phyloP scores from a whole-genome alignment of 1,140 invertebrate species.

The Cyphomyrmex costatus region DNA sequence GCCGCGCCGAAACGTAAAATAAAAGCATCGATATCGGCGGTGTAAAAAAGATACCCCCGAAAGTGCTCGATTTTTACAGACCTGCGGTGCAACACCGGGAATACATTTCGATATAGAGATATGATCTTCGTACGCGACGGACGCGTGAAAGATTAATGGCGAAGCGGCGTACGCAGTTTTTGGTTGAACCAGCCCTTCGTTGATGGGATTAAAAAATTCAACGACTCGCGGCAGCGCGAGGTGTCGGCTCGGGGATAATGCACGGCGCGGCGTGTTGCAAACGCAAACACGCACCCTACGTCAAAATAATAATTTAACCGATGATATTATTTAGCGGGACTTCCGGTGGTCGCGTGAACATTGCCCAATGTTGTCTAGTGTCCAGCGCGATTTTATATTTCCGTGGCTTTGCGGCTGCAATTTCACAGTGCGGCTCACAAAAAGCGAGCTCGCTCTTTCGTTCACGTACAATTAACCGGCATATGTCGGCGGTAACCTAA shows the following conservation, averaged over 20 bases:
- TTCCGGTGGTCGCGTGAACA: slow-evolving; percentile 20
- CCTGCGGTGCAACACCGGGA: slow-evolving; percentile 41
- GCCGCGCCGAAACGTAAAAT: slow-evolving; percentile 30
- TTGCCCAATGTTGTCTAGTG: slow-evolving; percentile 19
- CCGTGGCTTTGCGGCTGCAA: slow-evolving; percentile 37
- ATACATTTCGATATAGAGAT: slow-evolving; percentile 60
- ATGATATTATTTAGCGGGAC: slow-evolving; percentile 59
- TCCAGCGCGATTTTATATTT: slow-evolving; percentile 40
- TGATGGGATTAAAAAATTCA: slow-evolving; percentile 74
- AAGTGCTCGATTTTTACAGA: slow-evolving; percentile 58
- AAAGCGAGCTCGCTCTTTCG: slow-evolving; percentile 43
- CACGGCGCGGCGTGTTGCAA: slow-evolving; percentile 6
- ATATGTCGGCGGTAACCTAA: slow-evolving; percentile 10
- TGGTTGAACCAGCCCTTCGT: slow-evolving; percentile 41
- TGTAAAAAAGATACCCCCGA: slow-evolving; percentile 33
- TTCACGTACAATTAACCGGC: slow-evolving; percentile 56
- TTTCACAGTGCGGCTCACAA: slow-evolving; percentile 32
- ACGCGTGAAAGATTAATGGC: slow-evolving; percentile 72
- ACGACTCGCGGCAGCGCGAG: slow-evolving; percentile 55
- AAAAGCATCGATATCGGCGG: slow-evolving; percentile 52
- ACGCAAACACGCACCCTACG: not conserved
- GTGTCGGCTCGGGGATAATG: slow-evolving; percentile 51
- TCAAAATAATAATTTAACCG: slow-evolving; percentile 68
- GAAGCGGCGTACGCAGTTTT: slow-evolving; percentile 39
- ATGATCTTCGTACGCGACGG: slow-evolving; percentile 63